Evolutionary conservation across 2,113 vertebrate genomes (phyloP).

Genomic region (Peromyscus polionotus): DNA sequence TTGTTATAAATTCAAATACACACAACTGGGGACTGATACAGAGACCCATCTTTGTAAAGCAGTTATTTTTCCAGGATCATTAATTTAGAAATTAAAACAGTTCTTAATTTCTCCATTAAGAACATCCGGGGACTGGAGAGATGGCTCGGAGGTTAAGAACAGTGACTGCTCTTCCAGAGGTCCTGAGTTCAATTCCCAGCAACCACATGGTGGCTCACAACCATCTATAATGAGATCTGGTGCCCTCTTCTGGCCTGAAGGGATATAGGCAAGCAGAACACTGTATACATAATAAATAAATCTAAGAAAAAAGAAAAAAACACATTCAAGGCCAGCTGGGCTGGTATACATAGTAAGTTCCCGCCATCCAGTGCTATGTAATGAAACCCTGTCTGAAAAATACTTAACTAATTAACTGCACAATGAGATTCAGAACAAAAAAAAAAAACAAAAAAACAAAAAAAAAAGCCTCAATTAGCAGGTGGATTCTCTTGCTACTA

Average conservation of each 20-base stretch:
- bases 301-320: too few relatives aligned
- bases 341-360: neutral
- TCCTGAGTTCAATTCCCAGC: too few relatives aligned
- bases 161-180: too few relatives aligned
- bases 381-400: neutral
- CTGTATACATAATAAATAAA: too few relatives aligned
- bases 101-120: neutral
- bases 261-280: too few relatives aligned
- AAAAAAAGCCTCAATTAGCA: neutral
- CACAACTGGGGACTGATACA: neutral
- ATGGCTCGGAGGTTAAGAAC: too few relatives aligned
- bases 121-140: neutral
- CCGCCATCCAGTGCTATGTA: neutral
- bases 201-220: too few relatives aligned
- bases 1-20: slow-evolving; percentile 34
- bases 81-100: slow-evolving; percentile 45
- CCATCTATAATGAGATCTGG: too few relatives aligned
- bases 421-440: neutral
- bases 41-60: slow-evolving; percentile 42
- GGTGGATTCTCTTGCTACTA: neutral
- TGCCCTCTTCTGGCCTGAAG: too few relatives aligned
- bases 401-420: neutral
- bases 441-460: neutral
- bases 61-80: slow-evolving; percentile 35
- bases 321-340: neutral